A percentile compares a stretch with the other conserved stretches of the same genome.
Evolutionary conservation across 2,888 invertebrate genomes (phyloP).

Genomic region (Cerastis leucographa): DNA sequence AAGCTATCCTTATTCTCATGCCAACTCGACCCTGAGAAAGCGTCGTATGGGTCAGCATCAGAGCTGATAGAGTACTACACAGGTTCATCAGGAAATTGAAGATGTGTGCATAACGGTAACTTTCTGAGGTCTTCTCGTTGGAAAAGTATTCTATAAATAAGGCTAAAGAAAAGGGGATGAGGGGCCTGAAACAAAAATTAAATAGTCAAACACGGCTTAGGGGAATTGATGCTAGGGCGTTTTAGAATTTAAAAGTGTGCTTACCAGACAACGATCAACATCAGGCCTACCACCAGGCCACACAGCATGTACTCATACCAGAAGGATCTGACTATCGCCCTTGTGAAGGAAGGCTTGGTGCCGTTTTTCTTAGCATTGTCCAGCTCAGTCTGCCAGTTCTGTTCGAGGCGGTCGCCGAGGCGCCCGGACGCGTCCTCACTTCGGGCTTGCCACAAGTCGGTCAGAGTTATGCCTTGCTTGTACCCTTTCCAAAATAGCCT

Average conservation of each 20-base stretch:
- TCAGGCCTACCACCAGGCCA: conserved; percentile 81
- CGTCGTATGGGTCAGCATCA: conserved; percentile 92
- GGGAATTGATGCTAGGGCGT: background rate
- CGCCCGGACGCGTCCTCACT: conserved; percentile 89
- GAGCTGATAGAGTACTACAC: conserved; percentile 89
- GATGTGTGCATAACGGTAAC: conserved; percentile 91
- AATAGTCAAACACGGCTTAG: background rate
- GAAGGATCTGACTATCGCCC: conserved; percentile 89
- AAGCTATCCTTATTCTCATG: conserved; percentile 94
- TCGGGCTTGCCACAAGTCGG: conserved; percentile 91
- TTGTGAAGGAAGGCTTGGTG: conserved; percentile 86
- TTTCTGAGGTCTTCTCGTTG: conserved; percentile 85
- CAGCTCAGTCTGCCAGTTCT: conserved; percentile 90
- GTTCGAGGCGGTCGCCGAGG: conserved; percentile 90
- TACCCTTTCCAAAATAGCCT: conserved; percentile 90
- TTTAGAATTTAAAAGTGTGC: conserved; percentile 9
- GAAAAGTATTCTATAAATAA: conserved; percentile 92
- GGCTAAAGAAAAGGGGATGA: conserved; percentile 91
- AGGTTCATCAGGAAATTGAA: conserved; percentile 92
- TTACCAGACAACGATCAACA: conserved; percentile 54
- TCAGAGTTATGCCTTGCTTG: conserved; percentile 88
- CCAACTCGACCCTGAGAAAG: conserved; percentile 92
- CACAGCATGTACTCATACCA: conserved; percentile 85
- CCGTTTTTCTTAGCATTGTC: conserved; percentile 77
- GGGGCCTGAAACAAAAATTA: conserved; percentile 67